A percentile compares a stretch with the other conserved stretches of the same genome.
Evolutionary conservation across 2,888 invertebrate species (phyloP).

Genomic region (Sphaeridia pumilis): DNA sequence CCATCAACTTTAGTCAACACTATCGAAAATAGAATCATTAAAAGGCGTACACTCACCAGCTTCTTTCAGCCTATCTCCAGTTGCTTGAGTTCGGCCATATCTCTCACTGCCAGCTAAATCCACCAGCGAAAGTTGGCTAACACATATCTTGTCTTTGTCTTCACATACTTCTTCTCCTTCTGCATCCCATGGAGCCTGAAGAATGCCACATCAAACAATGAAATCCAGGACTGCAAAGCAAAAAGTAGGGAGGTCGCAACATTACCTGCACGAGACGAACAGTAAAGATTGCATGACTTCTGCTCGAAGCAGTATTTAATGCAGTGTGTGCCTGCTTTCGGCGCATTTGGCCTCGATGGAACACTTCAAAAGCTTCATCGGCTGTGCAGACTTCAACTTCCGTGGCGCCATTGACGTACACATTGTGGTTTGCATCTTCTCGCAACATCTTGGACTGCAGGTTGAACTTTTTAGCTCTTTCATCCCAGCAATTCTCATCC

Average conservation of each 20-base stretch:
- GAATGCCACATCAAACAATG: too few species aligned
- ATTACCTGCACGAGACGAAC: constrained; percentile 78
- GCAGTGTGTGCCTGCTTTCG: constrained; percentile 86
- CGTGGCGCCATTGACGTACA: constrained; percentile 87
- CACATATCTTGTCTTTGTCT: constrained; percentile 61
- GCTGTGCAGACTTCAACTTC: constrained; percentile 90
- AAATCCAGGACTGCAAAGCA: too few species aligned
- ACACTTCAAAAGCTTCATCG: constrained; percentile 86
- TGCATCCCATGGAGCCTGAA: constrained; percentile 44
- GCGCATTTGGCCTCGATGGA: constrained; percentile 72
- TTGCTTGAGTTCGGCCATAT: constrained; percentile 80
- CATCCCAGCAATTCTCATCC: constrained; percentile 57
- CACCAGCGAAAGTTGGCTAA: constrained; percentile 88
- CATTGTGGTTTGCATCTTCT: constrained; percentile 72
- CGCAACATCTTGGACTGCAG: constrained; percentile 77
- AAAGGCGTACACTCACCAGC: constrained; percentile 42
- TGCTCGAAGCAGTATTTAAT: constrained; percentile 87
- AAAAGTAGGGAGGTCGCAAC: too few species aligned
- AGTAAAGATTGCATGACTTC: constrained; percentile 94
- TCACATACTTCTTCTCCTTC: constrained; percentile 64
- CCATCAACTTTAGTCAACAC: too few species aligned
- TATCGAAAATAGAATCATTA: constrained; percentile 35
- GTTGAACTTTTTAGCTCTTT: constrained; percentile 41
- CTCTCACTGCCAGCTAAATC: constrained; percentile 97
- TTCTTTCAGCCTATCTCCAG: constrained; percentile 57